Conservation (phyloP, 2,888 invertebrate species). For the Leptinotarsa rubiginosa region DNA sequence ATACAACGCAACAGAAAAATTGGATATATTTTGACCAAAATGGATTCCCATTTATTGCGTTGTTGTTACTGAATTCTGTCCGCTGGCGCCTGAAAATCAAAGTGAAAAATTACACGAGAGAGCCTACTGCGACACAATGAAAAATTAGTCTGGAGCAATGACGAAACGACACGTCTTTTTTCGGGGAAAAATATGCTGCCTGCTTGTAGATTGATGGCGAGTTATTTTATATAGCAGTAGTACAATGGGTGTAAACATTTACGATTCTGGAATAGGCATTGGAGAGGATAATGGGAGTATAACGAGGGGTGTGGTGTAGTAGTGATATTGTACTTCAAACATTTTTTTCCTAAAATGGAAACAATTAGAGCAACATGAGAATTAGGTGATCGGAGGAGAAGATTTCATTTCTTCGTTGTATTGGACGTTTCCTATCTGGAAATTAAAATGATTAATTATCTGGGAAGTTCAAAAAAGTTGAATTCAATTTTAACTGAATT, state of each 20-base stretch:
- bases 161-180: slow-evolving; percentile 20
- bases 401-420: too few relatives aligned
- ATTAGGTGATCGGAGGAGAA: too few relatives aligned
- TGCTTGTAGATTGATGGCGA: slow-evolving; percentile 15
- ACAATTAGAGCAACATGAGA: too few relatives aligned
- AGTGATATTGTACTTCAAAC: too few relatives aligned
- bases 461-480: too few relatives aligned
- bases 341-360: too few relatives aligned
- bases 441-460: too few relatives aligned
- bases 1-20: not conserved
- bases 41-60: not conserved
- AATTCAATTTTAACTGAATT: too few relatives aligned
- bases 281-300: not conserved
- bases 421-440: too few relatives aligned
- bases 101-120: slow-evolving; percentile 12
- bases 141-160: slow-evolving; percentile 16
- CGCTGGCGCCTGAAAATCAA: not conserved
- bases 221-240: slow-evolving; percentile 4
- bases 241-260: not conserved
- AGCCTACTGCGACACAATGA: slow-evolving; percentile 8
- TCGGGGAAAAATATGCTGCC: slow-evolving; percentile 2
- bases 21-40: not conserved
- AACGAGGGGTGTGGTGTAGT: not conserved
- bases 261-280: too few relatives aligned
- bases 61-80: not conserved